Evolutionary conservation across 2,113 vertebrate species (phyloP), one percentile per base, ranked within the genome.

Genomic region (Chionodraco myersi): DNA sequence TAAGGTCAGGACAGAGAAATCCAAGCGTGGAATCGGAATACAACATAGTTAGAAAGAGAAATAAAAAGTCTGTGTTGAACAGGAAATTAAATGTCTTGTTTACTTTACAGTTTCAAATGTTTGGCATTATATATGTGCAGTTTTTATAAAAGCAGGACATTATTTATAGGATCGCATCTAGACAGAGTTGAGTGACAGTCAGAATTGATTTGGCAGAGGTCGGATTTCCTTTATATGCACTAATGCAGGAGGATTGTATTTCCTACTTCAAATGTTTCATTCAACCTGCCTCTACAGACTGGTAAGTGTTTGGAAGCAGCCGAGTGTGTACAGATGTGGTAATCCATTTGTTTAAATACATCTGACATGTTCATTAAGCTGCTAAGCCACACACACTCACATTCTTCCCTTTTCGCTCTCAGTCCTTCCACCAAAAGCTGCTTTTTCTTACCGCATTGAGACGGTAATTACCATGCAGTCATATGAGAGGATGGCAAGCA

Each of bases 311-410:
- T 79, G 68, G 61, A 63, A 72, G 72, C 52, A 82, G 81, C 86
- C 7, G n/a, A 87, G 70, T 89, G 89, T 89, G 80, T 84, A 83
- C 79, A 79, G 87, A 90, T 83, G 82, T 89, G 76, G 77, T 93
- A 92, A 93, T 92, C 90, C 90, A 88, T 92, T 94, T 92, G 92
- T 94, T 94, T 90, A 90, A 92, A 90, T 86, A 87, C 88, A 91
- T 90, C 86, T 89, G 92, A 93, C 91, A 91, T 77, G 85, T 92
- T 91, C 91, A 93, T 94, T 93, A 93, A 86, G 86, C 84, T 67
- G 74, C 87, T 88, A 90, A 93, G 89, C 91, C 88, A 86, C 87
- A 87, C 92, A 83, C 82, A 67, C 80, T 86, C 89, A 81, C 85
- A 78, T 84, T 88, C 86, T 60, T 23, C 60, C 60, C 66, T 81